Base-by-base conservation (phyloP, 1,140 invertebrate species). In the Bemisia tabaci region DNA sequence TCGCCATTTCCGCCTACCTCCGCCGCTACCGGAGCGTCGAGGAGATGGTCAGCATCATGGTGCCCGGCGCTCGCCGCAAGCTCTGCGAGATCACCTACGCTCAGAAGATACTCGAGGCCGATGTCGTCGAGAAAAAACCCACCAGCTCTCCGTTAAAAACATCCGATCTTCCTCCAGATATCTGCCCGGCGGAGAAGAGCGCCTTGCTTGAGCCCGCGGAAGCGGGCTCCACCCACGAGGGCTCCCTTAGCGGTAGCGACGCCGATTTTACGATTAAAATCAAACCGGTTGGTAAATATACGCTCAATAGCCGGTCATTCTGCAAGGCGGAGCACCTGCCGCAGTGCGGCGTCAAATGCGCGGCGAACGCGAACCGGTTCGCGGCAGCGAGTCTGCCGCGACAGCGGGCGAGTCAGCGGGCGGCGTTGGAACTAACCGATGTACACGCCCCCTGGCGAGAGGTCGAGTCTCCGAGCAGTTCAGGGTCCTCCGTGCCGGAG, bases 21-120 rank as follows among this genome's bases (percentile, higher is more conserved):
- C 80, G 83, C 48, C 77, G 83, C 62, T 85, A 84, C 72, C 79
- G 82, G 2, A 82, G 82, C 0, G 80, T 84, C 21, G 84, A 85
- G 70, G 83, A 84, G 70, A 85, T 85, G 83, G 83, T 85, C 9
- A 77, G 83, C 65, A 81, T 82, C 39, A 84, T 85, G 80, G 83
- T 85, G 12, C 83, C 84, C 0, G 83, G 83, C 1, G 83, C 82
- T 1, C 83, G 84, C 68, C 73, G 83, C 59, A 83, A 84, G 71
- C 74, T 77, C 80, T 12, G 82, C 82, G 70, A 61, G 62, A n/a
- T 66, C 60, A 23, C 33, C 67, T 5, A 24, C 67, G 21, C 24
- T n/a, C 12, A 24, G 26, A 5, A 60, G 61, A 23, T 25, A 22
- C 26, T 26, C 9, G 61, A 2, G 2, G 27, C 23, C 48, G 48